Base-by-base conservation (phyloP, 1,140 invertebrate genomes). In the Zaprionus africanus region DNA sequence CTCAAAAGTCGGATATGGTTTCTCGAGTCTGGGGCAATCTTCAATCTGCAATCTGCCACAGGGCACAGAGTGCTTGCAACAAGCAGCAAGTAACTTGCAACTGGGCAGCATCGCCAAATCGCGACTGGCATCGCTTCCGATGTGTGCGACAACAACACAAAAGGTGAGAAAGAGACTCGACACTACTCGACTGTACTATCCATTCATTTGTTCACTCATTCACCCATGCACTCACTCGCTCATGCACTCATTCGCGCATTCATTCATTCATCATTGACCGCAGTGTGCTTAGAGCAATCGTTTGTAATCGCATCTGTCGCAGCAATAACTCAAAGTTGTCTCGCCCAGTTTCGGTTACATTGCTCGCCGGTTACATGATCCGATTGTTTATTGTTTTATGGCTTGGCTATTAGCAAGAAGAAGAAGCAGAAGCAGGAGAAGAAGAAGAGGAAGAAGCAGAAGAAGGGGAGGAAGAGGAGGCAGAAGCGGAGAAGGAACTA, bases 251-350 rank as follows among this genome's bases (percentile, higher is more conserved):
- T 43, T 56, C 74, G 74, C 54, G 68, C 65, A 75, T 28, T 78
- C 78, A 84, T 77, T 79, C 78, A 74, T 79, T 70, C 80, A 53
- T 78, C 81, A 90, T 70, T 84, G 84, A 83, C 85, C 85, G 78
- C 84, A 88, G 53, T 49, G 51, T 57, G 51, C 61, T 49, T 62
- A 53, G 67, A 65, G 76, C 76, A 79, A 87, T 83, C 85, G 83
- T 66, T 88, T 78, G 84, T 88, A 88, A 88, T 88, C 90, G 85
- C 90, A 88, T 88, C 85, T 90, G 86, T 85, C 76, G 81, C 74
- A 88, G 84, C 84, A 90, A 88, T 88, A 88, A 88, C 69, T 88
- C 81, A 88, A 81, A 76, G 81, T 77, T 85, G 85, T 84, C 79
- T 58, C 67, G 34, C 49, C 59, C 24, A 60, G 74, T 65, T 61